Evolutionary conservation across 1,140 invertebrate genomes (phyloP).

Genomic region (Berghia stephanieae): DNA sequence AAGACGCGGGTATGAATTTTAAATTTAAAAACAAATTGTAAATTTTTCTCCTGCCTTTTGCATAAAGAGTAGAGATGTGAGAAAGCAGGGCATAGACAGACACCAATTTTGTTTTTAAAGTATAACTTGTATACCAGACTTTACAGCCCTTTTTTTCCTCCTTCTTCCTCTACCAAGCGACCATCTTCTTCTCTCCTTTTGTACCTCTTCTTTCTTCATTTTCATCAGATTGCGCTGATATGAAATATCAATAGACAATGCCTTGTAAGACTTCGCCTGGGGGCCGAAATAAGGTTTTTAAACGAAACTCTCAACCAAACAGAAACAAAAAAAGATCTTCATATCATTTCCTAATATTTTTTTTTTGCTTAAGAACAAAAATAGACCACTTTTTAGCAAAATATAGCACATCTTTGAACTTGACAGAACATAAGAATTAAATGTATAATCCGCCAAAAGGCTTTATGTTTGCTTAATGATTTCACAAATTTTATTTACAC

Average conservation of each 20-base stretch:
- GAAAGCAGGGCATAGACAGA: conserved; percentile 75
- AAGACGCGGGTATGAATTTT: too few species aligned
- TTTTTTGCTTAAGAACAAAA: too few species aligned
- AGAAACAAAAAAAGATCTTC: too few species aligned
- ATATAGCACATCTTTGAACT: too few species aligned
- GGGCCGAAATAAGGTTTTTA: conserved; percentile 31
- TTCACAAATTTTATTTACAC: too few species aligned
- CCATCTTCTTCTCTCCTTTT: conserved; percentile 29
- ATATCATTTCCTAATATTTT: too few species aligned
- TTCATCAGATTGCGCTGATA: conserved; percentile 17
- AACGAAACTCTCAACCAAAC: too few species aligned
- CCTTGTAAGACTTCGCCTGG: conserved; percentile 46
- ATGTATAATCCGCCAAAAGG: too few species aligned
- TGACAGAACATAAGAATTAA: too few species aligned
- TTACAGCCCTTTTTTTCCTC: conserved; percentile 65
- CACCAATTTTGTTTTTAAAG: conserved; percentile 80
- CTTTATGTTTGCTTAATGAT: too few species aligned
- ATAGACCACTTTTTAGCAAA: too few species aligned
- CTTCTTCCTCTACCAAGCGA: conserved; percentile 54
- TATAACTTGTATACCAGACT: conserved; percentile 80
- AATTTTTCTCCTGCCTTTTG: conserved; percentile 62
- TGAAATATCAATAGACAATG: too few species aligned
- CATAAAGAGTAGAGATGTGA: conserved; percentile 71
- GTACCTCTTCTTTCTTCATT: not conserved
- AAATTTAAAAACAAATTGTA: not conserved